Evolutionary conservation across 2,113 vertebrate genomes (phyloP).

Genomic region (Aix galericulata): DNA sequence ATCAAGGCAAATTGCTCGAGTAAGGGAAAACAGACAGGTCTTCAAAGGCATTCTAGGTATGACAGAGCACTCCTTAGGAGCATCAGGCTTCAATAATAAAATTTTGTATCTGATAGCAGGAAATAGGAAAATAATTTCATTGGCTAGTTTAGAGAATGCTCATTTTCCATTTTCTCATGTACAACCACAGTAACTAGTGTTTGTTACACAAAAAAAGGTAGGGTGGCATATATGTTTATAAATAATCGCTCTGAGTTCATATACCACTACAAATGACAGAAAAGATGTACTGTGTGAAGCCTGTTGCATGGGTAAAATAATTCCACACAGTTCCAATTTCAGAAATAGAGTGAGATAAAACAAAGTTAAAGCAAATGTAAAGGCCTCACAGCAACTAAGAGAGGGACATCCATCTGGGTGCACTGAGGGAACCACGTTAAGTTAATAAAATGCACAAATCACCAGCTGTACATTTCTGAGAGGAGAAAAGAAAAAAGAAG

Average conservation of each 20-base stretch:
- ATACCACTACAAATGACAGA: neutral
- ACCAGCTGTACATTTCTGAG: neutral
- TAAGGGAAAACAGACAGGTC: conserved; percentile 48
- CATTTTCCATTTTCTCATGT: conserved; percentile 37
- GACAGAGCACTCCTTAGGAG: conserved; percentile 43
- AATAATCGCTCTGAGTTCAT: neutral
- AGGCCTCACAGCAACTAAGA: neutral
- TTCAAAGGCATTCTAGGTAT: conserved; percentile 63
- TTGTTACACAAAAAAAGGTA: neutral
- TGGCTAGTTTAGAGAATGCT: conserved; percentile 27
- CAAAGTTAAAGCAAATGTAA: neutral
- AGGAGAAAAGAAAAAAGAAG: neutral
- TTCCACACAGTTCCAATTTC: neutral
- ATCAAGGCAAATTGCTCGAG: conserved; percentile 51
- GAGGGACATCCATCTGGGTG: neutral
- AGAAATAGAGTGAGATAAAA: neutral
- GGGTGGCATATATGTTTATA: neutral
- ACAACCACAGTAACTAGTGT: neutral
- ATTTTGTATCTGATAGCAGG: conserved; percentile 59
- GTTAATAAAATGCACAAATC: neutral
- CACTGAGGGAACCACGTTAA: neutral
- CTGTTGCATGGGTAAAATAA: neutral
- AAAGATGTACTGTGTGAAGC: neutral
- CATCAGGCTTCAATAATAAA: conserved; percentile 46
- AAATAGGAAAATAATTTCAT: conserved; percentile 67